These are phyloP conservation scores for Drosophila limbata DNA, from an alignment of 2,888 invertebrate genomes.

Conservation along the genomic window DNA sequence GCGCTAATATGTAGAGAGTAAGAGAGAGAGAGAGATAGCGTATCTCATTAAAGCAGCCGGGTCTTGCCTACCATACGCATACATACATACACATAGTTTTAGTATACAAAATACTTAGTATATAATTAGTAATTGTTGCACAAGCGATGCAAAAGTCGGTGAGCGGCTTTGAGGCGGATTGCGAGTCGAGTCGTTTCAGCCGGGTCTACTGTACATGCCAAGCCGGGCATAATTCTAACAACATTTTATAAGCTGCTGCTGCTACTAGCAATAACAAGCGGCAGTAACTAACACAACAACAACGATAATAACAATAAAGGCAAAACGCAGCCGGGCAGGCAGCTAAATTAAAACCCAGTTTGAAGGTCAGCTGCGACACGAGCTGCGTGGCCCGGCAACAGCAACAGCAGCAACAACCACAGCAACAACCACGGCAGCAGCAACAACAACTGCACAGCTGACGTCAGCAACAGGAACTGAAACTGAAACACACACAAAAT, in stretches of 20 bases:
- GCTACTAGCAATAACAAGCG: slow-evolving; percentile 25
- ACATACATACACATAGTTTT: slow-evolving; percentile 8
- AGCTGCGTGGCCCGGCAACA: slow-evolving; percentile 76
- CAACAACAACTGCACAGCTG: slow-evolving; percentile 56
- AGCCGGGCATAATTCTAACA: slow-evolving; percentile 55
- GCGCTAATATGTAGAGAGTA: slow-evolving; percentile 31
- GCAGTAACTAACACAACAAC: slow-evolving; percentile 30
- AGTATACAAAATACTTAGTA: slow-evolving; percentile 50
- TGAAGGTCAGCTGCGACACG: slow-evolving; percentile 80
- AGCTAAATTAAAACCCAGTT: slow-evolving; percentile 77
- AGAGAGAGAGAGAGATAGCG: slow-evolving; percentile 56
- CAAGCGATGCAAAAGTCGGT: slow-evolving; percentile 69
- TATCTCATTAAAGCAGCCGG: slow-evolving; percentile 69
- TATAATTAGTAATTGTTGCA: slow-evolving; percentile 84
- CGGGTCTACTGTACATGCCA: slow-evolving; percentile 42
- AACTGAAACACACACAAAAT: slow-evolving; percentile 22
- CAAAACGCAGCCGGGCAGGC: slow-evolving; percentile 65
- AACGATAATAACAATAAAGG: slow-evolving; percentile 36
- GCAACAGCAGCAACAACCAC: slow-evolving; percentile 37
- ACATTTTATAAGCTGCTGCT: slow-evolving; percentile 43
- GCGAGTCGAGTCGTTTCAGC: slow-evolving; percentile 17
- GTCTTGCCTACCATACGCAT: slow-evolving; percentile 27
- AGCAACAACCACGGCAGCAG: slow-evolving; percentile 26
- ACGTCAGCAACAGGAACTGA: slow-evolving; percentile 79
- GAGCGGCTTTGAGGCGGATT: slow-evolving; percentile 32